A percentile compares a stretch with the other conserved stretches of the same genome.
These are phyloP conservation scores for Microtus oregoni DNA, from an alignment of 2,113 vertebrate species.

Conservation along the genomic window DNA sequence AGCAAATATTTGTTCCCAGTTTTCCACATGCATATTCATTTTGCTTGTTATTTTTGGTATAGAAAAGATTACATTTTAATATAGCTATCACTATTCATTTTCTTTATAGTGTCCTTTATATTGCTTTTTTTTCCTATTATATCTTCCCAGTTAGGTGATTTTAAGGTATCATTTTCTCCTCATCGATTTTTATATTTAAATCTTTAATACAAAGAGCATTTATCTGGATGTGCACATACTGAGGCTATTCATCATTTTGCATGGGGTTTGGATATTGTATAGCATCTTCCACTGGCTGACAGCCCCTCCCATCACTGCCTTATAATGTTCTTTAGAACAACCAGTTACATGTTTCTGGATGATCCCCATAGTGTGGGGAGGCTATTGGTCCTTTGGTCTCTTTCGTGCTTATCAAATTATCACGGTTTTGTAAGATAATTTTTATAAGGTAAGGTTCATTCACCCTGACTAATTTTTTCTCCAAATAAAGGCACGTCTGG, in stretches of 20 bases:
- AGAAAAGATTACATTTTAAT: background rate
- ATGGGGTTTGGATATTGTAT: background rate
- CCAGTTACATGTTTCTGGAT: background rate
- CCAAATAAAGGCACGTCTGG: background rate
- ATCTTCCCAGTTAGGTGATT: background rate
- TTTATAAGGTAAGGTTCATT: background rate
- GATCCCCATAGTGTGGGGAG: accelerated
- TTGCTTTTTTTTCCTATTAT: background rate
- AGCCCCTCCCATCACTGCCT: background rate
- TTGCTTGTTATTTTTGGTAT: background rate
- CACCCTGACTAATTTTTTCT: background rate
- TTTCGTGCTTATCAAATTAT: background rate
- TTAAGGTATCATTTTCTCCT: background rate
- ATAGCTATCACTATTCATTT: background rate
- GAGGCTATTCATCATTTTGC: background rate
- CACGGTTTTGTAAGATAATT: background rate
- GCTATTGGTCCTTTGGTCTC: background rate
- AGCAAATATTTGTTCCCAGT: background rate
- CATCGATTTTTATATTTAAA: background rate
- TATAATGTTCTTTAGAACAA: background rate
- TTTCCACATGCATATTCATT: background rate
- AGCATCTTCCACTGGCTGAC: background rate
- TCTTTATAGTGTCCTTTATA: background rate
- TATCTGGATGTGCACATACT: background rate
- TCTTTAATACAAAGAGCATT: background rate